A percentile compares a stretch with the other conserved stretches of the same genome.
phyloP scores from a whole-genome alignment of 2,888 invertebrate genomes.

The Sisyra nigra region DNA sequence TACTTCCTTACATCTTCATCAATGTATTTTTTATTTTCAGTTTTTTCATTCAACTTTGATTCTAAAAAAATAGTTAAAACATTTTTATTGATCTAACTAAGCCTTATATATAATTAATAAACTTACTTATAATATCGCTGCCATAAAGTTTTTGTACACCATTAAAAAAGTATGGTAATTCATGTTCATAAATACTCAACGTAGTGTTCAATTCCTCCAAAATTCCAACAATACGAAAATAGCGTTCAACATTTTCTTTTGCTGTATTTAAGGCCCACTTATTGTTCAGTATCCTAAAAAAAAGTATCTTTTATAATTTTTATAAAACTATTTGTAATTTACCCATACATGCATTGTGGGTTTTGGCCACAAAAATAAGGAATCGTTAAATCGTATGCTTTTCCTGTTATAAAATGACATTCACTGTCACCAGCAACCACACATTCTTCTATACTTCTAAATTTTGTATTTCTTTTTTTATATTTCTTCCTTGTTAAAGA shows the following conservation, averaged over 20 bases:
- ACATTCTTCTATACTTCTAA: conserved; percentile 18
- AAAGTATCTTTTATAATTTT: background rate
- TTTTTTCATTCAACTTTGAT: conserved; percentile 23
- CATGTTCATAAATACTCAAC: conserved; percentile 31
- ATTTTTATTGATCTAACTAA: background rate
- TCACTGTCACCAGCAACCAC: conserved; percentile 25
- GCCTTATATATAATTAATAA: background rate
- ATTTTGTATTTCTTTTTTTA: conserved; percentile 6
- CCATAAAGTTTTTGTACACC: conserved; percentile 33
- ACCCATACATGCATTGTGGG: conserved; percentile 36
- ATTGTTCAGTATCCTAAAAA: conserved; percentile 31
- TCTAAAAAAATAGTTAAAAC: conserved; percentile 19
- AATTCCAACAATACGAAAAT: conserved; percentile 40
- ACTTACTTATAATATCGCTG: conserved; percentile 32
- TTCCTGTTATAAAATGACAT: conserved; percentile 24
- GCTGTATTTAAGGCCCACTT: conserved; percentile 36
- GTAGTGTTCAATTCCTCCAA: conserved; percentile 39
- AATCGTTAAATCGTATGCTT: conserved; percentile 31
- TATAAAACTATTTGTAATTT: background rate
- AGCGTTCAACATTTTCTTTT: conserved; percentile 35
- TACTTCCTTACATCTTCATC: conserved; percentile 18
- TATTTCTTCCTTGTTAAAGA: conserved; percentile 8
- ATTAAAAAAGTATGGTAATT: conserved; percentile 37
- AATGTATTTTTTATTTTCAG: conserved; percentile 19
- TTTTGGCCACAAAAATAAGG: conserved; percentile 49